Percentiles rank a stretch among this genome's conserved stretches.
Conservation (phyloP, 2,888 invertebrate genomes). For the Deilephila elpenor region DNA sequence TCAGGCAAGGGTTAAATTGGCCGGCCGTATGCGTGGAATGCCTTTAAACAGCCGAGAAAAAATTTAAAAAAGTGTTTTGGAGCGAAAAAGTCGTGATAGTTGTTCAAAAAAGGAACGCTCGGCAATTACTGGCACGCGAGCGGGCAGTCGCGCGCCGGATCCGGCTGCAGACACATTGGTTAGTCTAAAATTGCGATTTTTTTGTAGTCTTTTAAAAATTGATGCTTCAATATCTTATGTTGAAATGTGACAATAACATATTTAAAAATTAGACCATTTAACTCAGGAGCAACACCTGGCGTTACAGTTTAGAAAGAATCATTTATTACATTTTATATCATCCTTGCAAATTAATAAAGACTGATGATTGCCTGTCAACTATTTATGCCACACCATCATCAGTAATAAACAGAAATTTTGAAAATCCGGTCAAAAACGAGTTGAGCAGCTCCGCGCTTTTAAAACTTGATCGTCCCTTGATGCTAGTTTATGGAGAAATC, state of each 20-base stretch:
- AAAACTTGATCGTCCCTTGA: too few relatives aligned
- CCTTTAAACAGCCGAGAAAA: conserved; percentile 63
- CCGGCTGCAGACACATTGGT: conserved; percentile 63
- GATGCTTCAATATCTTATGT: neutral
- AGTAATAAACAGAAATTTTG: too few relatives aligned
- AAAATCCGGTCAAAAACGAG: too few relatives aligned
- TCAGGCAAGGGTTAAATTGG: conserved; percentile 72
- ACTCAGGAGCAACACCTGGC: neutral
- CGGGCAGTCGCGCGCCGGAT: conserved; percentile 77
- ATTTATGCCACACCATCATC: too few relatives aligned
- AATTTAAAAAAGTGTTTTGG: conserved; percentile 71
- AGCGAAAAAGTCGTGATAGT: conserved; percentile 84
- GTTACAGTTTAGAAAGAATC: too few relatives aligned
- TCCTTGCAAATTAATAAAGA: too few relatives aligned
- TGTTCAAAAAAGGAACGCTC: conserved; percentile 81
- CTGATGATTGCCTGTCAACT: too few relatives aligned
- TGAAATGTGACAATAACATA: neutral
- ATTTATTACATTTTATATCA: too few relatives aligned
- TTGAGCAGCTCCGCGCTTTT: too few relatives aligned
- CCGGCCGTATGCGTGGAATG: conserved; percentile 79
- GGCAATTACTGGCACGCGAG: conserved; percentile 84
- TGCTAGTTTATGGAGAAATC: too few relatives aligned
- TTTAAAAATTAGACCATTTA: conserved; percentile 28
- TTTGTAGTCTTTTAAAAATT: neutral
- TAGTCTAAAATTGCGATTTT: neutral